Conservation (phyloP, 2,888 invertebrate species). For the Hydriomena furcata region DNA sequence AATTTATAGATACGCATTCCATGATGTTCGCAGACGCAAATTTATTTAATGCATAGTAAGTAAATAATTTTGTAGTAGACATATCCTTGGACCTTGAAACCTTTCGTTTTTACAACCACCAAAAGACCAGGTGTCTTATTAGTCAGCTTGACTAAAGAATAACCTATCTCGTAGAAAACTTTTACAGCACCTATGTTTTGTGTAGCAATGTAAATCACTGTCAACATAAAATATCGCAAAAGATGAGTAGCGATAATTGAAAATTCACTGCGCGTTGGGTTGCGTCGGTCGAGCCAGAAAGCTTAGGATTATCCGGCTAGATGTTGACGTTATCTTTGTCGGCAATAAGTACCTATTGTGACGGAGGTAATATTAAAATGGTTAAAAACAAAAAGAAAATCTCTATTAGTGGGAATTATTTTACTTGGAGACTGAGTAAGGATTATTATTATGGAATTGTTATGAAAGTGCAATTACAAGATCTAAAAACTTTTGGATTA, state of each 20-base stretch:
- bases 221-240: slow-evolving; percentile 47
- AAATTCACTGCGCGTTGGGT: slow-evolving; percentile 50
- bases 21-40: too few species aligned
- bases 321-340: slow-evolving; percentile 54
- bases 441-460: slow-evolving; percentile 7
- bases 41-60: too few species aligned
- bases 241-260: slow-evolving; percentile 59
- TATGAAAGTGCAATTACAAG: too few species aligned
- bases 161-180: not conserved
- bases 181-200: slow-evolving; percentile 2
- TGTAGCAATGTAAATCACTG: slow-evolving; percentile 42
- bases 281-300: slow-evolving; percentile 40
- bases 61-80: too few species aligned
- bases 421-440: slow-evolving; percentile 8
- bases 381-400: too few species aligned
- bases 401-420: slow-evolving; percentile 30
- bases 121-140: too few species aligned
- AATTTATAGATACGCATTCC: too few species aligned
- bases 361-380: slow-evolving; percentile 48
- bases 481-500: too few species aligned
- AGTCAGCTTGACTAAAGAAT: too few species aligned
- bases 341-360: slow-evolving; percentile 45
- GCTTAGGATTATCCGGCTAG: slow-evolving; percentile 45
- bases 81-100: too few species aligned
- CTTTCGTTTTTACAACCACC: too few species aligned